phyloP scores from a whole-genome alignment of 1,140 invertebrate genomes.

The Drosophila ogumai region DNA sequence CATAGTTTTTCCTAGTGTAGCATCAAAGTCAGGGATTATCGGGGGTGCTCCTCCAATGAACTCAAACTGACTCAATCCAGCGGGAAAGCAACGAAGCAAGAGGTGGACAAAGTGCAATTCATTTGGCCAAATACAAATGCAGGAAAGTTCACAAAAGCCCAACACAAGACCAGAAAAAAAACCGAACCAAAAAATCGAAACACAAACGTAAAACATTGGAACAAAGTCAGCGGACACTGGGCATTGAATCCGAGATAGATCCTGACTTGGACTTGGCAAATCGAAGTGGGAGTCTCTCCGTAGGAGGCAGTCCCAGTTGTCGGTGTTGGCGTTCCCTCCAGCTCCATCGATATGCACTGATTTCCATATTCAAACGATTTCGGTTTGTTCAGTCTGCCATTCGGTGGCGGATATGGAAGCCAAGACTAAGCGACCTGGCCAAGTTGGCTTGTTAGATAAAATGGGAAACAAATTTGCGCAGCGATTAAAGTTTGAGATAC shows the following conservation, averaged over 20 bases:
- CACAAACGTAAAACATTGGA: slow-evolving; percentile 14
- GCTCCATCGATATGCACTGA: slow-evolving; percentile 48
- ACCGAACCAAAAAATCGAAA: slow-evolving; percentile 1
- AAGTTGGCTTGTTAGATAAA: slow-evolving; percentile 37
- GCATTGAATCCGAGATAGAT: slow-evolving; percentile 36
- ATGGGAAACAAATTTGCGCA: slow-evolving; percentile 37
- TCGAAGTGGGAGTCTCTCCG: slow-evolving; percentile 23
- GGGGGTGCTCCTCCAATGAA: slow-evolving; percentile 28
- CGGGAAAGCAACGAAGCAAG: slow-evolving; percentile 21
- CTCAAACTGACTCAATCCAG: slow-evolving; percentile 32
- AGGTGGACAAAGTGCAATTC: slow-evolving; percentile 55
- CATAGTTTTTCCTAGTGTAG: background rate
- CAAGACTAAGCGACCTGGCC: slow-evolving; percentile 14
- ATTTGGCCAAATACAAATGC: slow-evolving; percentile 55
- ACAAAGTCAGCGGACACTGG: slow-evolving; percentile 41
- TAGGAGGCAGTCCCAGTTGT: slow-evolving; percentile 14
- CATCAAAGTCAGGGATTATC: background rate
- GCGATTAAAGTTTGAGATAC: slow-evolving; percentile 35
- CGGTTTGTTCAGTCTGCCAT: slow-evolving; percentile 28
- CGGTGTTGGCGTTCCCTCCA: slow-evolving; percentile 32
- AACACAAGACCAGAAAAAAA: slow-evolving; percentile 12
- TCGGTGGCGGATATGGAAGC: slow-evolving; percentile 37
- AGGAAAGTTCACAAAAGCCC: slow-evolving; percentile 46
- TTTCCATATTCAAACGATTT: slow-evolving; percentile 54
- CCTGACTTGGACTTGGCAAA: slow-evolving; percentile 28